phyloP scores from a whole-genome alignment of 2,113 vertebrate species.

The Myiozetetes cayanensis region DNA sequence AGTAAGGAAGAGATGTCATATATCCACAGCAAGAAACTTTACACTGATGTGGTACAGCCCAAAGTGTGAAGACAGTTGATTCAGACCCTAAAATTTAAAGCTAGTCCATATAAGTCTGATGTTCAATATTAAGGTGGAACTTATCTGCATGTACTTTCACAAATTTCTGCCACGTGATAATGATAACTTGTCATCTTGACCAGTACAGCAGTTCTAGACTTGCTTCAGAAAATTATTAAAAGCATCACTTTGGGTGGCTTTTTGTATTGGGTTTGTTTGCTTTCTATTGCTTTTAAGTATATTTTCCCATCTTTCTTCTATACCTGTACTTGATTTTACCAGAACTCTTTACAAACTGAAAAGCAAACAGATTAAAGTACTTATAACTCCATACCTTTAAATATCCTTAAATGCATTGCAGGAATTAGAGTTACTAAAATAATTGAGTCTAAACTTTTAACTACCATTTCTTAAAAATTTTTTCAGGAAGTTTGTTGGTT shows the following conservation, averaged over 20 bases:
- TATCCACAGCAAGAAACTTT: background rate
- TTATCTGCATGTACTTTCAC: background rate
- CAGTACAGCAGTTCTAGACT: background rate
- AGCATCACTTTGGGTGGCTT: background rate
- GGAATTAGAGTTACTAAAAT: background rate
- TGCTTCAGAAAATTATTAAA: background rate
- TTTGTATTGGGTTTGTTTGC: background rate
- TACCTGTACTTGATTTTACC: slow-evolving; percentile 34
- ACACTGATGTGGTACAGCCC: background rate
- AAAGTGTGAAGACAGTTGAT: background rate
- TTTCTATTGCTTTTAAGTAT: background rate
- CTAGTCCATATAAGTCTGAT: background rate
- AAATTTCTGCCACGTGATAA: background rate
- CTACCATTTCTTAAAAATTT: background rate
- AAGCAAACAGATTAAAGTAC: background rate
- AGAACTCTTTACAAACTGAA: background rate
- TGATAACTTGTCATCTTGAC: background rate
- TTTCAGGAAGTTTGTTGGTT: background rate
- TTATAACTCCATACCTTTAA: background rate
- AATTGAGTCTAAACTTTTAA: background rate
- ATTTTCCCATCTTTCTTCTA: background rate
- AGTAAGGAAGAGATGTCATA: background rate
- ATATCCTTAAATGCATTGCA: background rate
- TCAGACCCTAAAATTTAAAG: background rate
- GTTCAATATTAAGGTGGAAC: background rate